These are phyloP conservation scores for Cynopterus sphinx DNA, from an alignment of 2,797 vertebrate species.

Conservation along the genomic window DNA sequence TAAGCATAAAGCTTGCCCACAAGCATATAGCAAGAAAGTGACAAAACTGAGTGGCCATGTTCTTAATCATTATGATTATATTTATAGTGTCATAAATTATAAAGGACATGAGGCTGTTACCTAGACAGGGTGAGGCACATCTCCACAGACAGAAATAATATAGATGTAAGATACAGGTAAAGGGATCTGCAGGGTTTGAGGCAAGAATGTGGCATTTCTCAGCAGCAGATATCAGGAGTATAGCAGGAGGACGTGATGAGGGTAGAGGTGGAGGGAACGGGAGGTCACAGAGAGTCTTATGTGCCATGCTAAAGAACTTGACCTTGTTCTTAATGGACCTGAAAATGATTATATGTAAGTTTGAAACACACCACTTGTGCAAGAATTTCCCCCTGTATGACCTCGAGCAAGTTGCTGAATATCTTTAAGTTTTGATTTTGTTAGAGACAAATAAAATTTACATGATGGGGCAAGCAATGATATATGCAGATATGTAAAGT, in stretches of 20 bases:
- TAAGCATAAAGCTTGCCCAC: neutral
- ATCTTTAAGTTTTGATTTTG: neutral
- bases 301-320: neutral
- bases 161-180: neutral
- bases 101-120: neutral
- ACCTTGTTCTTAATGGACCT: neutral
- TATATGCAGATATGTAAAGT: neutral
- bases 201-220: neutral
- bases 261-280: accelerated
- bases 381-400: neutral
- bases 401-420: neutral
- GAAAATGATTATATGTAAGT: neutral
- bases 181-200: accelerated
- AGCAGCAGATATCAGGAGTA: neutral
- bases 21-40: neutral
- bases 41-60: neutral
- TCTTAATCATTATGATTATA: neutral
- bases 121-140: neutral
- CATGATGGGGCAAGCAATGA: neutral
- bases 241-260: neutral
- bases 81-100: neutral
- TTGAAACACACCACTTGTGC: neutral
- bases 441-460: neutral
- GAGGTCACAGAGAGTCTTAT: neutral
- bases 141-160: neutral